Conservation (phyloP, 1,140 invertebrate species). For the Chrysoperla carnea region DNA sequence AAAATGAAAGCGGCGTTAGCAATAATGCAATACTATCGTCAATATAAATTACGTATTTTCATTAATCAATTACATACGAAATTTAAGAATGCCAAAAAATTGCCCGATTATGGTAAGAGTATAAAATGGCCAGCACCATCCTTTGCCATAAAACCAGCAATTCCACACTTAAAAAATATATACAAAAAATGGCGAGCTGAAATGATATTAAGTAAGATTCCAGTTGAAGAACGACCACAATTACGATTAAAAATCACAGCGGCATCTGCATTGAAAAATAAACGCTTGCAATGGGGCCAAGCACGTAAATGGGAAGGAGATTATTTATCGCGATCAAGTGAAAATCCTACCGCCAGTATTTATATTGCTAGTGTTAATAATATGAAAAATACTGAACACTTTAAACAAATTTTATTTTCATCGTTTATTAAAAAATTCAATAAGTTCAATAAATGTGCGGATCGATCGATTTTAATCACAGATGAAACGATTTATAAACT, state of each 20-base stretch:
- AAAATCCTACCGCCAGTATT: constrained; percentile 56
- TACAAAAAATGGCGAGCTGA: constrained; percentile 69
- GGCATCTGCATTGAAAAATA: constrained; percentile 52
- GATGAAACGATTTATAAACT: constrained; percentile 80
- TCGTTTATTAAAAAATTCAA: constrained; percentile 44
- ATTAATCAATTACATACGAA: constrained; percentile 44
- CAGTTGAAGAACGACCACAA: constrained; percentile 70
- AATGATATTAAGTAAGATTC: constrained; percentile 69
- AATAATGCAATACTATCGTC: constrained; percentile 71
- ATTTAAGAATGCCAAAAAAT: constrained; percentile 35
- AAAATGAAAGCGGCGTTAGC: constrained; percentile 67
- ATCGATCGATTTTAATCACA: constrained; percentile 76
- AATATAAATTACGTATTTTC: constrained; percentile 70
- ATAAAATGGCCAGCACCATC: constrained; percentile 67
- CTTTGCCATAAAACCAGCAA: constrained; percentile 36
- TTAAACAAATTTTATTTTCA: constrained; percentile 45
- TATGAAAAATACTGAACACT: constrained; percentile 50
- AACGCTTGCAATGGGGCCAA: constrained; percentile 68
- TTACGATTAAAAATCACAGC: constrained; percentile 65
- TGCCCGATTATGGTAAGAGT: constrained; percentile 59
- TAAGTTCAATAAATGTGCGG: constrained; percentile 70
- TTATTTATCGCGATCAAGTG: constrained; percentile 58
- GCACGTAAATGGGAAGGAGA: constrained; percentile 79
- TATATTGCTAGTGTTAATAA: constrained; percentile 52
- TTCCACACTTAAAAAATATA: constrained; percentile 38